Percentiles rank a stretch among this genome's conserved stretches.
Conservation (phyloP, 1,140 invertebrate species). For the Helicoverpa armigera region DNA sequence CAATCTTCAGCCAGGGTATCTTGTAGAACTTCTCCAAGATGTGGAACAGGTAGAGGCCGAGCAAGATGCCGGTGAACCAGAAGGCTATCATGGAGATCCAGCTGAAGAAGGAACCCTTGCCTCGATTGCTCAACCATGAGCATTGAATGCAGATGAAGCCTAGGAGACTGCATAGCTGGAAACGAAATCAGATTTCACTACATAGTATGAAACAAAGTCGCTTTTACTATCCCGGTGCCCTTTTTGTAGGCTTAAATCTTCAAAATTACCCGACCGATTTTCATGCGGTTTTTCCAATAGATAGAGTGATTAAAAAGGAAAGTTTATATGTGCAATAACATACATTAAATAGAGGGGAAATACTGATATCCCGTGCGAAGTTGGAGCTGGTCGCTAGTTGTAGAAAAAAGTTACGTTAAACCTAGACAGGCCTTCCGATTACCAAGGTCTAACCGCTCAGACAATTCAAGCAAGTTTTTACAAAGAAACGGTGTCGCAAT, state of each 20-base stretch:
- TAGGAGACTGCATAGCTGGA: conserved; percentile 91
- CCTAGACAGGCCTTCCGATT: neutral
- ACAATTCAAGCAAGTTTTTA: neutral
- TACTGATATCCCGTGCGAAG: too few relatives aligned
- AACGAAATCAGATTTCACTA: neutral
- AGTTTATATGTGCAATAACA: too few relatives aligned
- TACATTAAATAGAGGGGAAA: too few relatives aligned
- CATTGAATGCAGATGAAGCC: conserved; percentile 94
- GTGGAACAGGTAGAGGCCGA: conserved; percentile 94
- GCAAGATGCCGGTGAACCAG: conserved; percentile 93
- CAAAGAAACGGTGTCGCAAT: neutral
- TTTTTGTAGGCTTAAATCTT: too few relatives aligned
- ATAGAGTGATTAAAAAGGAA: too few relatives aligned
- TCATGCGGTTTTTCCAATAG: too few relatives aligned
- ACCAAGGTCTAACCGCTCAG: neutral
- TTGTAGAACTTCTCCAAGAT: conserved; percentile 94
- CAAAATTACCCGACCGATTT: too few relatives aligned
- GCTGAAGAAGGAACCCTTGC: conserved; percentile 91
- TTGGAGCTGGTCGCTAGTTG: too few relatives aligned
- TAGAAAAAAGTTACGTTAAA: too few relatives aligned
- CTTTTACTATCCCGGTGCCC: too few relatives aligned
- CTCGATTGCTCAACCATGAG: conserved; percentile 84
- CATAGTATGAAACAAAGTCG: too few relatives aligned
- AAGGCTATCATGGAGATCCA: conserved; percentile 95
- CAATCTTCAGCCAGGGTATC: conserved; percentile 95